Conservation (phyloP, 2,113 vertebrate genomes). For the Rhinoptilus africanus region DNA sequence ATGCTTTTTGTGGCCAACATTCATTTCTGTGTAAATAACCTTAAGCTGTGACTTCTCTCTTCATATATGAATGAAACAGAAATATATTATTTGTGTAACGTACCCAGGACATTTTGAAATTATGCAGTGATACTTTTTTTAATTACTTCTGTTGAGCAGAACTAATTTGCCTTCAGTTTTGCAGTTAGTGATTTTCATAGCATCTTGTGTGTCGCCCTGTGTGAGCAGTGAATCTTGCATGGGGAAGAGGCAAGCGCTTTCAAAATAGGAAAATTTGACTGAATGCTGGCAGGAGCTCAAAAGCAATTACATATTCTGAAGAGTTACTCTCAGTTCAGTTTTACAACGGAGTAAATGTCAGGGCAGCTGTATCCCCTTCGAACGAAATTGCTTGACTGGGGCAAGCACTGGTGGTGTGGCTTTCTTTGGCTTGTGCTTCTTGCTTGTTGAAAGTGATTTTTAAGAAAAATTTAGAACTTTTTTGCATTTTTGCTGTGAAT, state of each 20-base stretch:
- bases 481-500: background rate
- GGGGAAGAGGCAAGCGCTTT: background rate
- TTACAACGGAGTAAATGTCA: background rate
- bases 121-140: background rate
- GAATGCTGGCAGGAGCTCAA: slow-evolving; percentile 19
- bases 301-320: background rate
- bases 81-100: background rate
- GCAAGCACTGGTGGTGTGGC: background rate
- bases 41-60: background rate
- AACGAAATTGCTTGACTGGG: background rate
- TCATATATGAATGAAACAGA: background rate
- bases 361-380: background rate
- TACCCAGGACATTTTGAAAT: background rate
- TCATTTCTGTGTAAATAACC: background rate
- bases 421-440: slow-evolving; percentile 2
- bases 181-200: background rate
- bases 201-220: background rate
- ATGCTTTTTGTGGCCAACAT: background rate
- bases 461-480: background rate
- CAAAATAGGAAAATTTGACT: slow-evolving; percentile 53
- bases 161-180: slow-evolving; percentile 6
- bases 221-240: background rate
- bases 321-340: background rate
- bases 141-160: background rate
- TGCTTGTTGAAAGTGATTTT: background rate